phyloP scores from a whole-genome alignment of 1,140 invertebrate genomes.

The Heliconius hermathena region DNA sequence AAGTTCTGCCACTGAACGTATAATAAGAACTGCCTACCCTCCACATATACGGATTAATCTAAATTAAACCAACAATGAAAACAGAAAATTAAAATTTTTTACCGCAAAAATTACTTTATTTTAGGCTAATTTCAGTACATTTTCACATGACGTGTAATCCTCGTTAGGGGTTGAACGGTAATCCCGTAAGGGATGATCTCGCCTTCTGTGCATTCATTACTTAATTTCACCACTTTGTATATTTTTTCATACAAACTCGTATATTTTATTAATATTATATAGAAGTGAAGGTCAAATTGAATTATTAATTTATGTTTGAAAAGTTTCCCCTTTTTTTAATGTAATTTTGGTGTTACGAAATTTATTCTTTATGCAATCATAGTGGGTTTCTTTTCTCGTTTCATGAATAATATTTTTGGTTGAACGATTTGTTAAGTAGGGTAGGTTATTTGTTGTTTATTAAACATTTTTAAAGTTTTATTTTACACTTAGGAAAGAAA shows the following conservation, averaged over 20 bases:
- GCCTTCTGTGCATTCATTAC: constrained; percentile 1
- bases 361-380: not conserved
- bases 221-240: not conserved
- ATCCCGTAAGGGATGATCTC: not conserved
- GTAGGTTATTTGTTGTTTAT: too few species aligned
- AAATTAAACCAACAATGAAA: too few species aligned
- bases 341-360: not conserved
- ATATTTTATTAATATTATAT: constrained; percentile 7
- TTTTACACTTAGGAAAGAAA: too few species aligned
- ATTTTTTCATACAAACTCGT: not conserved
- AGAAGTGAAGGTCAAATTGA: not conserved
- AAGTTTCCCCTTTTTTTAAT: too few species aligned
- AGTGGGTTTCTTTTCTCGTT: too few species aligned
- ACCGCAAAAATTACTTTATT: not conserved
- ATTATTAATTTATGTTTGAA: not conserved
- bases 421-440: too few species aligned
- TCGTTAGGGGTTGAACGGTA: not conserved
- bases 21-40: too few species aligned
- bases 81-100: not conserved
- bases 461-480: too few species aligned
- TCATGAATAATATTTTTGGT: too few species aligned
- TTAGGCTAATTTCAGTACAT: not conserved
- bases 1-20: too few species aligned
- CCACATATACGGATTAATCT: too few species aligned
- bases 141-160: not conserved